Evolutionary conservation across 2,888 invertebrate species (phyloP), one percentile per base, ranked within the genome.

Genomic region (Sipha maydis): DNA sequence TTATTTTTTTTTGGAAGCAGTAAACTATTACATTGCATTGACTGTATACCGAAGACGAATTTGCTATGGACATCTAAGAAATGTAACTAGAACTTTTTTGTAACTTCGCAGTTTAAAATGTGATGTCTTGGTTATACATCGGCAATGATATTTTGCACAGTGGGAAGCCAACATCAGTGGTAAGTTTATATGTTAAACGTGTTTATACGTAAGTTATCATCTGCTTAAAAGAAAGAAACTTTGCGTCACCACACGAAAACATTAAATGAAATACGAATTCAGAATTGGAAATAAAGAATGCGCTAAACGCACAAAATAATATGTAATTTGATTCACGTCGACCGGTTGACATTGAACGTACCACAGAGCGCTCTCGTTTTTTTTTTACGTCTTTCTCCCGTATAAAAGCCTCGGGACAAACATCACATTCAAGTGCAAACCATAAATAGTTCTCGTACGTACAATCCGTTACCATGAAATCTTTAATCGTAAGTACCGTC

Each of bases 281-380:
- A 28, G n/a, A 31, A 80, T n/a, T 9, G n/a, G 56, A n/a, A 34
- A 38, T 8, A 21, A 67, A 9, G n/a, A 41, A 69, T 21, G 67
- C 41, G 67, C n/a, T 11, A 38, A 38, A 38, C n/a, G 80, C n/a
- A 9, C 48, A 14, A 14, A 48, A 48, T 48, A 28, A 67, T 83
- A 54, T 17, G 34, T 4, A 61, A 3, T 61, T 61, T 61, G 21
- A 56, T 75, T 56, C 38, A 11, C 56, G 28, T 3, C 11, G 61
- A 76, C 61, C n/a, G 48, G 84, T 76, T 61, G 84, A 76, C 84
- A 56, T 84, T 84, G 84, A 84, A 84, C 73, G n/a, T 56, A 19
- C 25, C 31, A n/a, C 56, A 38, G 67, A 76, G 31, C 38, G 56
- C 31, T 56, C 56, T 28, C 31, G 25, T 73, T 84, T 38, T 84